A percentile compares a stretch with the other conserved stretches of the same genome.
Conservation (phyloP, 2,888 invertebrate species). For the Philaethria dido region DNA sequence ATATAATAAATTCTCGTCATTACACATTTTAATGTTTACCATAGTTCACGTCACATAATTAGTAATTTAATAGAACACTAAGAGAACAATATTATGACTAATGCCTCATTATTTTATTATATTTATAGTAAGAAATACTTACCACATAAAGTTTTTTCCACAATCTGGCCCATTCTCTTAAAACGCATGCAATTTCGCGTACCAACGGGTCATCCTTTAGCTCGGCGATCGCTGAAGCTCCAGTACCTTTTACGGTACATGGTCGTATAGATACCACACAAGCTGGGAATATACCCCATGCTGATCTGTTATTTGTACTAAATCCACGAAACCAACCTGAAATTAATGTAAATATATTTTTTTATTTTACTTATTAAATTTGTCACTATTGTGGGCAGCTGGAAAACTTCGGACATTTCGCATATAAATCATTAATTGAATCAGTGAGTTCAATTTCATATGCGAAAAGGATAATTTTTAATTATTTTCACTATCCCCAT, state of each 20-base stretch:
- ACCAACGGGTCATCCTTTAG: slow-evolving; percentile 95
- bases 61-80: no score
- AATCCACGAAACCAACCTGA: slow-evolving; percentile 94
- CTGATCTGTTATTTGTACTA: slow-evolving; percentile 86
- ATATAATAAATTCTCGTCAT: not conserved
- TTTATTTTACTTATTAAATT: not conserved
- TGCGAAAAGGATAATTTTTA: no score
- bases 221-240: slow-evolving; percentile 92
- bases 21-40: not conserved
- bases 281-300: slow-evolving; percentile 83
- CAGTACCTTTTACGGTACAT: slow-evolving; percentile 90
- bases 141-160: slow-evolving; percentile 97
- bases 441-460: no score
- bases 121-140: slow-evolving; percentile 56
- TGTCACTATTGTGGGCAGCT: no score
- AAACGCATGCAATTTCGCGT: slow-evolving; percentile 94
- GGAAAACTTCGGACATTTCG: no score
- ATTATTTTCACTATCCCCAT: no score
- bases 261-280: slow-evolving; percentile 91
- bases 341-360: slow-evolving; percentile 47
- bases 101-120: not conserved
- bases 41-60: no score
- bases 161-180: slow-evolving; percentile 96
- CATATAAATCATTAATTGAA: no score
- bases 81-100: not conserved